Base-by-base conservation (phyloP, 1,140 invertebrate species). In the Lucilia cuprina region DNA sequence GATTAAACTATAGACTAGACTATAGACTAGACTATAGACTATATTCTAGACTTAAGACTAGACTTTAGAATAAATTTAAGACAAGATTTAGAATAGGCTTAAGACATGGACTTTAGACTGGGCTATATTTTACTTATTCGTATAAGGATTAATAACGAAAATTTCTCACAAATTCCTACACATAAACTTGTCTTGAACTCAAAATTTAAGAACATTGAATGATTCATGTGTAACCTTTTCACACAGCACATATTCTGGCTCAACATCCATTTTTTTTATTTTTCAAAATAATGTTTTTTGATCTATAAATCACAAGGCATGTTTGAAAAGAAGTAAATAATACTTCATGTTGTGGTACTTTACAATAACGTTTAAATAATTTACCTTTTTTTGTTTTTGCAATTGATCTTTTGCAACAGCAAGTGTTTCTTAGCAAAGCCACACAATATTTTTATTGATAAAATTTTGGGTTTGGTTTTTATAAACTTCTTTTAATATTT, bases 401-500 rank as follows among this genome's bases (percentile, higher is more conserved):
- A 30, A 30, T 30, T 30, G 25, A 30, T 30, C 25, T 30, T 41
- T 7, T 21, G 19, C 65, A 70, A 70, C 65, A 60, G 19, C n/a
- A 70, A 21, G 21, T 70, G 65, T 70, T 41, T 41, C 10, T 41
- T 30, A 30, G 25, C 25, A 30, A 41, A 41, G 19, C 65, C n/a
- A 25, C 60, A 70, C 65, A 70, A 25, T 70, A 70, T 70, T 30
- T 30, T 70, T 70, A 70, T 70, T 70, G 65, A 70, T 70, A 21
- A 70, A 60, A 21, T 70, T 70, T 70, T 70, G 65, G 65, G 65
- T 70, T 70, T 70, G 65, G 65, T 70, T 70, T 70, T n/a, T 3
- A 2, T 1, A 12, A 12, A 9, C 9, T 9, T 49, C 13, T 49
- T 49, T 49, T 14, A 49, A 14, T 49, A 2, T 49, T 9, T 49